Percentiles rank a stretch among this genome's conserved stretches.
Conservation (phyloP, 30 jellyfish, hydroid and myxozoan genomes). For the Cassiopea xamachana region DNA sequence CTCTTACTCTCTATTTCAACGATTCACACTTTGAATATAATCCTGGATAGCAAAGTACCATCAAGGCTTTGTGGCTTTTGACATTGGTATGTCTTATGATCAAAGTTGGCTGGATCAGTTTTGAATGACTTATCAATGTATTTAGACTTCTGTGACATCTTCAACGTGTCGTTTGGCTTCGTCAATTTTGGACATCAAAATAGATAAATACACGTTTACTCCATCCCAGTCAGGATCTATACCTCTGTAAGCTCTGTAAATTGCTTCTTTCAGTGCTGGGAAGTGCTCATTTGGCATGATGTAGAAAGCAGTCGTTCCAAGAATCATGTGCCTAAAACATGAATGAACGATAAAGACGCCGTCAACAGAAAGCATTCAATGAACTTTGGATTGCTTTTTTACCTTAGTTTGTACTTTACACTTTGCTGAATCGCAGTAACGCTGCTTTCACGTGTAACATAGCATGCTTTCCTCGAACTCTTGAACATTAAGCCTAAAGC, state of each 20-base stretch:
- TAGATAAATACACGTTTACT: conserved; percentile 41
- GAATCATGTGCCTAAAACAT: conserved; percentile 45
- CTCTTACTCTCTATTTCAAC: too few relatives aligned
- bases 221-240: conserved; percentile 79
- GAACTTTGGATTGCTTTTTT: too few relatives aligned
- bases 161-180: conserved; percentile 59
- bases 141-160: conserved; percentile 43
- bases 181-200: conserved; percentile 55
- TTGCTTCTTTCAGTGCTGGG: conserved; percentile 63
- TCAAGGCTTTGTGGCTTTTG: too few relatives aligned
- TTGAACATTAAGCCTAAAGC: too few relatives aligned
- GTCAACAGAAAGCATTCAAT: too few relatives aligned
- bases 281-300: conserved; percentile 29
- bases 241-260: conserved; percentile 55
- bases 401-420: too few relatives aligned
- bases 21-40: too few relatives aligned
- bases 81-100: too few relatives aligned
- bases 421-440: too few relatives aligned
- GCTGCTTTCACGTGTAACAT: too few relatives aligned
- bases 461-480: too few relatives aligned
- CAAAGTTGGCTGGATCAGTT: not conserved
- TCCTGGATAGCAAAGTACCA: too few relatives aligned
- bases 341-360: not conserved
- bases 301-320: conserved; percentile 66
- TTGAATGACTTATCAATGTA: not conserved